Percentiles rank a stretch among this genome's conserved stretches.
Evolutionary conservation across 2,113 vertebrate genomes (phyloP).

Genomic region (Hippocampus barbouri): DNA sequence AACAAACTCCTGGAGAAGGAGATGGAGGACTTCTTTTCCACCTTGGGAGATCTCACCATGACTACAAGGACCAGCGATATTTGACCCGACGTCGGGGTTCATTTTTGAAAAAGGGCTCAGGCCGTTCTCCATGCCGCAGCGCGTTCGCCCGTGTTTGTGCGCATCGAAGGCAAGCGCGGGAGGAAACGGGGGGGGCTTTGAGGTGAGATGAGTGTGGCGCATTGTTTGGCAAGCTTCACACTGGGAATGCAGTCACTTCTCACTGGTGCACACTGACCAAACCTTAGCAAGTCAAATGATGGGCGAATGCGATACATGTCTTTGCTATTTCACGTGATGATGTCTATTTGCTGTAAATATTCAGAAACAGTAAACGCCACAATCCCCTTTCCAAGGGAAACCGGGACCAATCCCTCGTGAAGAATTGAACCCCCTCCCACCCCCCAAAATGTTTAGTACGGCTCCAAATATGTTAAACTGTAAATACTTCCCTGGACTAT

Average conservation of each 20-base stretch:
- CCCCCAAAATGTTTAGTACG: not conserved
- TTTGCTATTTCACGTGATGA: not conserved
- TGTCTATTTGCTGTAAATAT: not conserved
- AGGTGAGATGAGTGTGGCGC: not conserved
- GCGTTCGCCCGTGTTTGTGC: conserved; percentile 21
- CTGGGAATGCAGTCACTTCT: not conserved
- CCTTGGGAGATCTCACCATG: conserved; percentile 81
- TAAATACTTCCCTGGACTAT: not conserved
- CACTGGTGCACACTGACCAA: conserved; percentile 30
- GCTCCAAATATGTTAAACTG: not conserved
- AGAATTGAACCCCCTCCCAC: not conserved
- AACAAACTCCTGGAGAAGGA: conserved; percentile 89
- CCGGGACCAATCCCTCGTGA: not conserved
- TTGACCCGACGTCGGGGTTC: conserved; percentile 6
- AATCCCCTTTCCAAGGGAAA: not conserved
- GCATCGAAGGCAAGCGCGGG: conserved; percentile 21
- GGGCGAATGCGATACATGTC: conserved; percentile 13
- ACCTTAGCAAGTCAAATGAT: not conserved
- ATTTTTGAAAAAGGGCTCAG: conserved; percentile 14
- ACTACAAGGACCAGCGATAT: conserved; percentile 69
- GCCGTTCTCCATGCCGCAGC: conserved; percentile 8
- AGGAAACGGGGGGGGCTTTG: not conserved
- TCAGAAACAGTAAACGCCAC: not conserved
- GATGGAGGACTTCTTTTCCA: conserved; percentile 95
- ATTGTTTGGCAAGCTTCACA: conserved; percentile 31